phyloP scores from a whole-genome alignment of 2,113 vertebrate species.

The Sylvietta virens region DNA sequence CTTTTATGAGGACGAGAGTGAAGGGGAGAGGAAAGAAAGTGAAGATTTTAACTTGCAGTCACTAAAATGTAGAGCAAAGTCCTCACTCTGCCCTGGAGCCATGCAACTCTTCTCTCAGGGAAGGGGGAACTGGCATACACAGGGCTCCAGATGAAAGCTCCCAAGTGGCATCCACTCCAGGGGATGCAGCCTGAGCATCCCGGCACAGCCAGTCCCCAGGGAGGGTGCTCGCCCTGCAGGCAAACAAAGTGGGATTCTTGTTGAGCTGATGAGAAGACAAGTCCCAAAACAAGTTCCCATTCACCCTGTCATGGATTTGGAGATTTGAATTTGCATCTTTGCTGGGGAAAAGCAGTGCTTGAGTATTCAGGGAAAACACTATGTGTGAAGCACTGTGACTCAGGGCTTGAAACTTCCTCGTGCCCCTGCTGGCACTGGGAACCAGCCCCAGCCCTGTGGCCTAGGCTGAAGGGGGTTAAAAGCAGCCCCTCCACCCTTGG shows the following conservation, averaged over 20 bases:
- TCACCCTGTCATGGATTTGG: neutral
- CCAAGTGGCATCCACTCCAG: neutral
- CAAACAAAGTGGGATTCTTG: conserved; percentile 1
- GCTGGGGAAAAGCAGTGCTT: neutral
- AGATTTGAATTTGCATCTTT: neutral
- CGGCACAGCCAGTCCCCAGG: neutral
- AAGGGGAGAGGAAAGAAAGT: neutral
- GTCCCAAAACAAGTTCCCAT: neutral
- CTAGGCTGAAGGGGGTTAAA: neutral
- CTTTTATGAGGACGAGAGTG: conserved; percentile 30
- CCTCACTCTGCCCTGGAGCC: neutral
- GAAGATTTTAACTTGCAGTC: conserved; percentile 20
- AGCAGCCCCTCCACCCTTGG: neutral
- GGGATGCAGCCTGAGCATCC: neutral
- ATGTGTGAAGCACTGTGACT: neutral
- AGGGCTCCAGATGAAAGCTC: neutral
- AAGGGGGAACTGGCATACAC: neutral
- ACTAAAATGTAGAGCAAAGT: conserved; percentile 35
- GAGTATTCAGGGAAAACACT: neutral
- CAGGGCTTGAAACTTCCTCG: neutral
- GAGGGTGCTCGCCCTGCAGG: conserved; percentile 1
- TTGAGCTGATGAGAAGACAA: conserved; percentile 10
- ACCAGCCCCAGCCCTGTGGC: neutral
- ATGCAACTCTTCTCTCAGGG: neutral
- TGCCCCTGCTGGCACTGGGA: neutral